Conservation (phyloP, 92 coral and sea anemone species). For the Zoanthus solanderi region DNA sequence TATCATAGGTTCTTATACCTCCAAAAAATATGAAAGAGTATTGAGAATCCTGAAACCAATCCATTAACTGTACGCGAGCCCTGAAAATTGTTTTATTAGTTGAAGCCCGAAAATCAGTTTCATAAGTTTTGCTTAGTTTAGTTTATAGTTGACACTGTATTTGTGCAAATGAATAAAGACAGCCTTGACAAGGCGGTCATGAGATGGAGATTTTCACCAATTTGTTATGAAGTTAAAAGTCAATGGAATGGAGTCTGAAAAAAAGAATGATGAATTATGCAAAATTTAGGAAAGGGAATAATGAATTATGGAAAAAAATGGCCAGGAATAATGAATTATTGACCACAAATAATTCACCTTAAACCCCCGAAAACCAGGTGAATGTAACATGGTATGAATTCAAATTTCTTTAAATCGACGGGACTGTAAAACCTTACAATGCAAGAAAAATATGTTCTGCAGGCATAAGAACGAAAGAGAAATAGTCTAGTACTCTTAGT, state of each 20-base stretch:
- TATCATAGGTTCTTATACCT: slow-evolving; percentile 25
- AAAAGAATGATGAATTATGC: neutral
- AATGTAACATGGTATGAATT: too few relatives aligned
- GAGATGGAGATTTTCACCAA: slow-evolving; percentile 26
- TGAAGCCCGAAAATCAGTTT: slow-evolving; percentile 23
- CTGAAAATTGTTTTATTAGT: neutral
- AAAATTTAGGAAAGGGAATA: too few relatives aligned
- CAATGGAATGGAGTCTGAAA: slow-evolving; percentile 1
- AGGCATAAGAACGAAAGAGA: too few relatives aligned
- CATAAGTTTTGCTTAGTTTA: neutral
- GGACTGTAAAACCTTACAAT: too few relatives aligned
- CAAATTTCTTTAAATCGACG: too few relatives aligned
- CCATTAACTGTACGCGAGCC: neutral
- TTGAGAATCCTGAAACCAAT: slow-evolving; percentile 20
- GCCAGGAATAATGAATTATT: too few relatives aligned
- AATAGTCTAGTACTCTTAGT: too few relatives aligned
- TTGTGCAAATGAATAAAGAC: slow-evolving; percentile 22
- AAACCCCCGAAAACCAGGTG: too few relatives aligned
- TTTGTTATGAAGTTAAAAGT: slow-evolving; percentile 1
- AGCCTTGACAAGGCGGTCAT: slow-evolving; percentile 15
- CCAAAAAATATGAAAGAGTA: neutral
- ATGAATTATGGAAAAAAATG: too few relatives aligned
- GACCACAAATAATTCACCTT: too few relatives aligned
- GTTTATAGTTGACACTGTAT: slow-evolving; percentile 18
- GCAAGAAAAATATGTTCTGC: too few relatives aligned